Percentiles rank a stretch among this genome's conserved stretches.
These are phyloP conservation scores for Apis cerana DNA, from an alignment of 1,140 invertebrate genomes.

Conservation along the genomic window DNA sequence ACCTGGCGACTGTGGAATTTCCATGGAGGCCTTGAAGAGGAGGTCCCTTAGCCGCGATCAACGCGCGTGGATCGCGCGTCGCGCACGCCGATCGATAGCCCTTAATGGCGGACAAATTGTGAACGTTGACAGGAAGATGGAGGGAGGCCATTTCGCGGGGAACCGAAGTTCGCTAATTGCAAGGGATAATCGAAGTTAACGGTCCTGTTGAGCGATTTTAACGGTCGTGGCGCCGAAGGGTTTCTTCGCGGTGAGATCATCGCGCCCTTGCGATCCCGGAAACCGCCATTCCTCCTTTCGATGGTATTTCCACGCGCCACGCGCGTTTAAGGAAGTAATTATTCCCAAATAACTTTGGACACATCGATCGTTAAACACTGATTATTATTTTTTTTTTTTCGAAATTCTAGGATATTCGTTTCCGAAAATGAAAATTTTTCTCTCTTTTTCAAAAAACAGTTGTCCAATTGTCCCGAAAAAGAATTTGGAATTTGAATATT, in stretches of 20 bases:
- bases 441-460: too few species aligned
- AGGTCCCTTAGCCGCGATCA: neutral
- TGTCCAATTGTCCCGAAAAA: neutral
- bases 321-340: constrained; percentile 13
- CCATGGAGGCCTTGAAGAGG: too few species aligned
- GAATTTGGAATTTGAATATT: neutral
- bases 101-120: constrained; percentile 40
- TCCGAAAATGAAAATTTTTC: too few species aligned
- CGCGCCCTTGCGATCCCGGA: constrained; percentile 22
- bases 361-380: neutral
- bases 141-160: constrained; percentile 27
- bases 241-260: constrained; percentile 40
- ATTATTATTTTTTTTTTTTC: neutral
- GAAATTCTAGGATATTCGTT: neutral
- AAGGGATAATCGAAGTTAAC: constrained; percentile 39
- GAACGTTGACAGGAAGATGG: constrained; percentile 44
- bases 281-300: constrained; percentile 60
- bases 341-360: neutral
- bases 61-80: neutral
- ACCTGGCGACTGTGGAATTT: constrained; percentile 3
- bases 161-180: constrained; percentile 69
- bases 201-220: constrained; percentile 39
- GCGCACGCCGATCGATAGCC: constrained; percentile 27
- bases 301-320: constrained; percentile 62
- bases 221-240: constrained; percentile 14